These are phyloP conservation scores for Chaetophractus vellerosus DNA, from an alignment of 2,797 vertebrate genomes.

Conservation along the genomic window DNA sequence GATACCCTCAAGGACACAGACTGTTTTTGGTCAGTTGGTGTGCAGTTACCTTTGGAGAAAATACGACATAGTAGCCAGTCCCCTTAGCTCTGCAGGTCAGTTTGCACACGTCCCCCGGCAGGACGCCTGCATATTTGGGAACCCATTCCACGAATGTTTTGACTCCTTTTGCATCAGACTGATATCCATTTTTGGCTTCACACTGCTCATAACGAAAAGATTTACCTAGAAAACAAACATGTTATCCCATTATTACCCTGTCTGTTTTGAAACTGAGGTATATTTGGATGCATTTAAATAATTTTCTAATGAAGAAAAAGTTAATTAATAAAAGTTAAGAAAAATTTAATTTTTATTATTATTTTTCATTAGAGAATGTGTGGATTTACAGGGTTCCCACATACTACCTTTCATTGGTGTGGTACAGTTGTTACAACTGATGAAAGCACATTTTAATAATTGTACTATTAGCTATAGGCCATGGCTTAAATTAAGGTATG, in stretches of 20 bases:
- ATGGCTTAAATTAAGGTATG: too few species aligned
- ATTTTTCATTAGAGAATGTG: too few species aligned
- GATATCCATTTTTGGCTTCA: conserved; percentile 96
- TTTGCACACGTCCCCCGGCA: conserved; percentile 97
- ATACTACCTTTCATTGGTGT: background rate
- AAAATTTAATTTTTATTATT: too few species aligned
- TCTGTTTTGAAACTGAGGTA: background rate
- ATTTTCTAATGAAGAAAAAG: background rate
- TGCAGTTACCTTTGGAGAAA: conserved; percentile 96
- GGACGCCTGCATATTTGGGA: conserved; percentile 97
- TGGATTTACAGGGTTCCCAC: too few species aligned
- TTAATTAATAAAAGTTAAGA: too few species aligned
- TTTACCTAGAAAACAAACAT: conserved; percentile 91
- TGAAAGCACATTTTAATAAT: background rate
- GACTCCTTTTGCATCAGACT: conserved; percentile 96
- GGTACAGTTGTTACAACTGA: background rate
- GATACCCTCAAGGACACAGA: rapidly evolving
- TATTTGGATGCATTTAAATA: background rate
- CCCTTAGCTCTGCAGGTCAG: conserved; percentile 98
- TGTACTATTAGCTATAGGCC: too few species aligned
- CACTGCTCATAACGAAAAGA: conserved; percentile 98
- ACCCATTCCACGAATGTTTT: conserved; percentile 99
- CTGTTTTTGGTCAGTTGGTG: background rate
- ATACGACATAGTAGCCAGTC: conserved; percentile 98
- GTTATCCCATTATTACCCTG: conserved; percentile 60